These are phyloP conservation scores for Pseudococcus longispinus DNA, from an alignment of 2,888 invertebrate species.

Conservation along the genomic window DNA sequence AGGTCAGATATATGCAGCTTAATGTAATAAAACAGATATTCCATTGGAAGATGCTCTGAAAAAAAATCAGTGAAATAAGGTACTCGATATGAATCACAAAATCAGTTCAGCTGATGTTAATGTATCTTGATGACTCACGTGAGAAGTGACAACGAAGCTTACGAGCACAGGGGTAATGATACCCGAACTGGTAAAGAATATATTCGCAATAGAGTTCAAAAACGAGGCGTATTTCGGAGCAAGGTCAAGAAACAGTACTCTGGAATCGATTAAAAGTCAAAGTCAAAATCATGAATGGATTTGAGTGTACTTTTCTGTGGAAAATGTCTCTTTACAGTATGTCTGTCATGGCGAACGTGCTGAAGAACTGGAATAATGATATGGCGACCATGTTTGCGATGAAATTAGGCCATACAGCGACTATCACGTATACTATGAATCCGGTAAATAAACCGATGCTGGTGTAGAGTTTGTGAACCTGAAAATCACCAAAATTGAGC, in stretches of 20 bases:
- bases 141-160: not conserved
- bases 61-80: too few relatives aligned
- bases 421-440: not conserved
- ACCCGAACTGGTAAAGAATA: slow-evolving; percentile 1
- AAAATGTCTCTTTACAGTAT: not conserved
- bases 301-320: too few relatives aligned
- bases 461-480: slow-evolving; percentile 11
- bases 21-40: not conserved
- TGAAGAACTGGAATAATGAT: slow-evolving; percentile 4
- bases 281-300: too few relatives aligned
- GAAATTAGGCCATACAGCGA: not conserved
- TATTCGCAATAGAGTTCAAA: not conserved
- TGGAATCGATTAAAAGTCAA: not conserved
- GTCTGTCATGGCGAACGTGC: slow-evolving; percentile 21
- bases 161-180: not conserved
- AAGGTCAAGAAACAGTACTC: not conserved
- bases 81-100: too few relatives aligned
- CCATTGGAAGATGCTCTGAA: not conserved
- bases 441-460: slow-evolving; percentile 9
- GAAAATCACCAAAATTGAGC: not conserved
- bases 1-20: not conserved
- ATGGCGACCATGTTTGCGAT: not conserved
- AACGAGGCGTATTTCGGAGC: slow-evolving; percentile 1
- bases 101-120: not conserved
- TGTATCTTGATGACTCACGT: not conserved